Evolutionary conservation across 2,113 vertebrate genomes (phyloP).

Genomic region (Ptyas mucosa): DNA sequence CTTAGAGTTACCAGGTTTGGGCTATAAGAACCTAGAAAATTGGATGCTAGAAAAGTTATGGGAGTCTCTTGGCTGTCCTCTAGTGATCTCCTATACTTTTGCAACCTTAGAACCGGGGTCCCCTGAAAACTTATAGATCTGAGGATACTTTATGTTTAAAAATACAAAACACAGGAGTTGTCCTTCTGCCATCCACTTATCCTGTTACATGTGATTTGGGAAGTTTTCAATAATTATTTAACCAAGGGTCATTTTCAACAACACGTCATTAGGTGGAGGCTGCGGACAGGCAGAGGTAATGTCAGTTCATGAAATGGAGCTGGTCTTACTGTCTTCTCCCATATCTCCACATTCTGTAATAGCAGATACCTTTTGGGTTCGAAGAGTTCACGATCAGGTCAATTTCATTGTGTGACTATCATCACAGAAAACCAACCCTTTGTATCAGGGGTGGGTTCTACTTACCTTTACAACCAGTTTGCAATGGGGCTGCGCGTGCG

Average conservation of each 20-base stretch:
- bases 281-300: background rate
- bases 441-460: too few species aligned
- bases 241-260: background rate
- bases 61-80: background rate
- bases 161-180: background rate
- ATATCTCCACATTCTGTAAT: background rate
- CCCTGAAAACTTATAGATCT: background rate
- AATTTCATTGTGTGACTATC: background rate
- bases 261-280: background rate
- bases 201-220: background rate
- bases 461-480: too few species aligned
- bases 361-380: background rate
- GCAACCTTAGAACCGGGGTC: background rate
- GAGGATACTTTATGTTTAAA: background rate
- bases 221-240: background rate
- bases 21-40: background rate
- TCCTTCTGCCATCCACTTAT: background rate
- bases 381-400: background rate
- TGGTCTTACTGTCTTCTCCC: background rate
- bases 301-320: background rate
- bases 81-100: background rate
- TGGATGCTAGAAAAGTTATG: background rate
- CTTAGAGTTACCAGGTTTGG: background rate
- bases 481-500: too few species aligned
- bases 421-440: background rate